These are phyloP conservation scores for Serripes groenlandicus DNA, from an alignment of 2,888 invertebrate genomes.

Conservation along the genomic window DNA sequence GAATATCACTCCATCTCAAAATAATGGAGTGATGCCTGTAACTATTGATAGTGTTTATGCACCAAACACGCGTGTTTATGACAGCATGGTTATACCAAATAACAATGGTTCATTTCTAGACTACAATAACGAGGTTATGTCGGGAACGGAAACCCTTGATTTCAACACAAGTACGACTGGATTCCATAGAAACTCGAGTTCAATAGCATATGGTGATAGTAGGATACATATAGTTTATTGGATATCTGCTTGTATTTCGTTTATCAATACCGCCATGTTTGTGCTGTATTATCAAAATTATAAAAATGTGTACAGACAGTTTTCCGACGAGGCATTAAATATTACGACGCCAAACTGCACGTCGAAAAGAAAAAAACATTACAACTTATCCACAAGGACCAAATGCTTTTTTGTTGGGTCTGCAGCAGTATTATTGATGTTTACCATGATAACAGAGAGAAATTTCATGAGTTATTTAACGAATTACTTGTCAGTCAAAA, in stretches of 20 bases:
- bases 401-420: slow-evolving; percentile 2
- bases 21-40: too few species aligned
- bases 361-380: neutral
- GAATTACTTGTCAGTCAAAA: neutral
- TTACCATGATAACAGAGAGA: neutral
- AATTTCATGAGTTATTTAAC: slow-evolving; percentile 1
- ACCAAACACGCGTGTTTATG: too few species aligned
- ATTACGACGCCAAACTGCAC: neutral
- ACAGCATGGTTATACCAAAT: too few species aligned
- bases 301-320: neutral
- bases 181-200: too few species aligned
- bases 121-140: too few species aligned
- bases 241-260: neutral
- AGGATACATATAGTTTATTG: neutral
- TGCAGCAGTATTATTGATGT: neutral
- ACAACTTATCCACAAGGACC: neutral
- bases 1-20: too few species aligned
- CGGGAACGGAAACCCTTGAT: too few species aligned
- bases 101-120: too few species aligned
- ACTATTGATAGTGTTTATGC: too few species aligned
- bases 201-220: too few species aligned
- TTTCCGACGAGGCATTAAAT: neutral
- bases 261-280: neutral
- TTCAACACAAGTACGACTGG: too few species aligned
- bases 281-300: neutral